Percentiles rank a stretch among this genome's conserved stretches.
phyloP scores from a whole-genome alignment of 2,888 invertebrate genomes.

The Cremastinae sp. region DNA sequence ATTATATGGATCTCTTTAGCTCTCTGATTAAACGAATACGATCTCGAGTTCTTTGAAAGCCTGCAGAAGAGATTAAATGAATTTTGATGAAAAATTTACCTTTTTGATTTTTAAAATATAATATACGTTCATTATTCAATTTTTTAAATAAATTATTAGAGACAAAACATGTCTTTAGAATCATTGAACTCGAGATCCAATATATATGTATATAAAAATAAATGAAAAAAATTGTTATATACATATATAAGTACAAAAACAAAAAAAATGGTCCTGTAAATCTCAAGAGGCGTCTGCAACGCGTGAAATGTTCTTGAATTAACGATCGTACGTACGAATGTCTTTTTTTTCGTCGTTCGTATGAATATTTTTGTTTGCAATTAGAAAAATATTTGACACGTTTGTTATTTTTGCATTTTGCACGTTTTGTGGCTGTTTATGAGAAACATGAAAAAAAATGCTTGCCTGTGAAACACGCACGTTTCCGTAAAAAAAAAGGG shows the following conservation, averaged over 20 bases:
- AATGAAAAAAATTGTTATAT: constrained; percentile 3
- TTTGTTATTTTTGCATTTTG: constrained; percentile 16
- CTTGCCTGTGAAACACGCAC: too few relatives aligned
- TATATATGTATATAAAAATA: not conserved
- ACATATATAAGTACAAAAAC: constrained; percentile 10
- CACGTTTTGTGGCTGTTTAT: constrained; percentile 12
- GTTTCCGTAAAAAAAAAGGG: too few relatives aligned
- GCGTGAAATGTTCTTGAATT: constrained; percentile 31
- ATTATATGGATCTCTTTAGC: constrained; percentile 28
- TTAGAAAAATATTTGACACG: too few relatives aligned
- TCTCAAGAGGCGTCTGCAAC: constrained; percentile 35
- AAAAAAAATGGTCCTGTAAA: constrained; percentile 33
- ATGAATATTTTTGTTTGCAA: constrained; percentile 48
- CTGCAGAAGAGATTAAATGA: too few relatives aligned
- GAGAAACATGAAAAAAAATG: too few relatives aligned
- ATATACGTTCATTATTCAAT: not conserved
- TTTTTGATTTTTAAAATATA: too few relatives aligned
- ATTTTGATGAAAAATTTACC: too few relatives aligned
- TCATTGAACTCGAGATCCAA: not conserved
- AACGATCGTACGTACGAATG: constrained; percentile 58
- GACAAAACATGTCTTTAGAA: too few relatives aligned
- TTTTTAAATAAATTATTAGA: too few relatives aligned
- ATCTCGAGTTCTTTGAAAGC: not conserved
- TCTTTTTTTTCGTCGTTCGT: constrained; percentile 41
- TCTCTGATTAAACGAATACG: constrained; percentile 27